phyloP scores from a whole-genome alignment of 2,888 invertebrate species.

The Eilema depressum region DNA sequence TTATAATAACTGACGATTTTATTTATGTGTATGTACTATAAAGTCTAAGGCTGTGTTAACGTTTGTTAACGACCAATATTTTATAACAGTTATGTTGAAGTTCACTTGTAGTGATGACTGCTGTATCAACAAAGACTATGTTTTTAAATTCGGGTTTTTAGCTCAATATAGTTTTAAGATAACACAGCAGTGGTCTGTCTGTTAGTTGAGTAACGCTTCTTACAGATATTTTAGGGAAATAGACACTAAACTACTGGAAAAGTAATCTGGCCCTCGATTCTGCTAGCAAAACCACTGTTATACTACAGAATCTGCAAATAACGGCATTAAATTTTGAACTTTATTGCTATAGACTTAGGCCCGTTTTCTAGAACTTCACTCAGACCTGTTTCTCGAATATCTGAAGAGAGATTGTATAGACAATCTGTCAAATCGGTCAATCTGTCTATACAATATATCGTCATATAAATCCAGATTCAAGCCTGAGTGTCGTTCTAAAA shows the following conservation, averaged over 20 bases:
- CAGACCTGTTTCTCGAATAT: no score
- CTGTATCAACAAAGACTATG: slow-evolving; percentile 43
- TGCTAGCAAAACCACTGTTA: no score
- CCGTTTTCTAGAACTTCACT: no score
- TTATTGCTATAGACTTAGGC: no score
- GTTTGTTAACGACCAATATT: slow-evolving; percentile 53
- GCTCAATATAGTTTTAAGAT: slow-evolving; percentile 73
- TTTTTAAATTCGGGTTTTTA: slow-evolving; percentile 65
- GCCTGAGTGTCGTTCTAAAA: no score
- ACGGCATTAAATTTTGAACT: no score
- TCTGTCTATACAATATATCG: no score
- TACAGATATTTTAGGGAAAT: slow-evolving; percentile 48
- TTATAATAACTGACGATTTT: slow-evolving; percentile 10
- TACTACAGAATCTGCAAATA: no score
- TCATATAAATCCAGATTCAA: no score
- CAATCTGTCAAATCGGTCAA: no score
- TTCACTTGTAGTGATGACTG: slow-evolving; percentile 50
- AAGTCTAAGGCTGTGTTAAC: slow-evolving; percentile 50
- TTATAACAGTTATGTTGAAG: slow-evolving; percentile 50
- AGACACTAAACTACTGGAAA: slow-evolving; percentile 43
- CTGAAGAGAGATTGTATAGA: no score
- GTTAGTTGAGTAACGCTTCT: slow-evolving; percentile 43
- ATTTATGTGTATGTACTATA: slow-evolving; percentile 30
- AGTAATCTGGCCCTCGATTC: no score
- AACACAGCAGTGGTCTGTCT: slow-evolving; percentile 42